phyloP scores from a whole-genome alignment of 2,113 vertebrate species.

The Colius striatus region DNA sequence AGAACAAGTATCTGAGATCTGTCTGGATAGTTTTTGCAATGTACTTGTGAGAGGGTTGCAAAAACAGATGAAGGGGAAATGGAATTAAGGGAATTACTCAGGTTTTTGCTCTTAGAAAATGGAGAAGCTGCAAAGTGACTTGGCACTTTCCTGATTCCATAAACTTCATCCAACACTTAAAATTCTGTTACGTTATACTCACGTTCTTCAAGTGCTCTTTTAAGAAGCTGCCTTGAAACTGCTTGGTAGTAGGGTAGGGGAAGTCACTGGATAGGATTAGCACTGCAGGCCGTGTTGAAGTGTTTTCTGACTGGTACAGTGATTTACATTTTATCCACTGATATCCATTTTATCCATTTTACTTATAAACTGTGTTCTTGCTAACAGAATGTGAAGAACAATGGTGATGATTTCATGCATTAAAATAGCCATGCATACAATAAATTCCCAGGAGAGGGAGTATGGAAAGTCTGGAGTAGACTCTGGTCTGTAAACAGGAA shows the following conservation, averaged over 20 bases:
- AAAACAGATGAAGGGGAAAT: neutral
- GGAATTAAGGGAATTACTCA: neutral
- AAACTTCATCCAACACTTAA: neutral
- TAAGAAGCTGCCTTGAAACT: neutral
- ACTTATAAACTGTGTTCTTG: neutral
- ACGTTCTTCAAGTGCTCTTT: neutral
- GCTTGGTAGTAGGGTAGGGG: fast-evolving
- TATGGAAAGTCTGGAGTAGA: neutral
- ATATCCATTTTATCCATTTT: neutral
- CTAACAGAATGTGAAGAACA: neutral
- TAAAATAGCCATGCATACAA: neutral
- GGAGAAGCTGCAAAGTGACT: neutral
- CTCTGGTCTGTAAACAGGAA: neutral
- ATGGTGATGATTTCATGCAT: neutral
- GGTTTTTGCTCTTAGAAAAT: neutral
- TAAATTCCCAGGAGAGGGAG: neutral
- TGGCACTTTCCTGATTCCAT: neutral
- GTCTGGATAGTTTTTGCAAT: neutral
- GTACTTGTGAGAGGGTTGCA: neutral
- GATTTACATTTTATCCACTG: neutral
- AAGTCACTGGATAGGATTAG: neutral
- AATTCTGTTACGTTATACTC: neutral
- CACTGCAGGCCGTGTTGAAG: neutral
- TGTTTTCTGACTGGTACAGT: neutral
- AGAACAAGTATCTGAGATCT: neutral